Percentiles rank a stretch among this genome's conserved stretches.
phyloP scores from a whole-genome alignment of 2,888 invertebrate species.

The Ichneumoninae sp. region DNA sequence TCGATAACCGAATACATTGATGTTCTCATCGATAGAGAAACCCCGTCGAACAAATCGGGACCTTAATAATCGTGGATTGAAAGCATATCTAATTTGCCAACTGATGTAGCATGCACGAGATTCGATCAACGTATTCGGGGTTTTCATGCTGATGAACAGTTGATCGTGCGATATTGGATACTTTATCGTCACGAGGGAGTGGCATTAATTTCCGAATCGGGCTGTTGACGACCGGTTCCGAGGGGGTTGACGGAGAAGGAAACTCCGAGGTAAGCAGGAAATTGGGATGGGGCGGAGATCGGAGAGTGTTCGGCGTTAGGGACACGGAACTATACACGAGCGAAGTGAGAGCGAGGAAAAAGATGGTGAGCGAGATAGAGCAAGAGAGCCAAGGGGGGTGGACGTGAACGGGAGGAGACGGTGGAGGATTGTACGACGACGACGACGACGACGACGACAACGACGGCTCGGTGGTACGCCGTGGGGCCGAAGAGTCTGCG shows the following conservation, averaged over 20 bases:
- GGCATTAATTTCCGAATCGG: constrained; percentile 12
- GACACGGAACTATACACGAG: constrained; percentile 13
- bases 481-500: constrained; percentile 78
- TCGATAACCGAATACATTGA: constrained; percentile 36
- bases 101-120: not conserved
- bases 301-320: constrained; percentile 9
- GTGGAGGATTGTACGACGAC: constrained; percentile 60
- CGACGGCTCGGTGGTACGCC: constrained; percentile 69
- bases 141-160: not conserved
- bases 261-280: constrained; percentile 67
- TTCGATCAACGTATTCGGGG: not conserved
- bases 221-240: not conserved
- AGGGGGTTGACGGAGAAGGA: constrained; percentile 42
- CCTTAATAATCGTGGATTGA: constrained; percentile 1
- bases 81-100: not conserved
- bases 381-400: constrained; percentile 39
- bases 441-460: constrained; percentile 54
- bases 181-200: not conserved
- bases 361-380: constrained; percentile 48
- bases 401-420: constrained; percentile 58
- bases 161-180: not conserved
- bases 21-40: constrained; percentile 15
- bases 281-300: constrained; percentile 69
- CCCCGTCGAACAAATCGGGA: not conserved
- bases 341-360: constrained; percentile 39